Conservation (phyloP, 2,797 vertebrate species). For the Anguilla megastoma region DNA sequence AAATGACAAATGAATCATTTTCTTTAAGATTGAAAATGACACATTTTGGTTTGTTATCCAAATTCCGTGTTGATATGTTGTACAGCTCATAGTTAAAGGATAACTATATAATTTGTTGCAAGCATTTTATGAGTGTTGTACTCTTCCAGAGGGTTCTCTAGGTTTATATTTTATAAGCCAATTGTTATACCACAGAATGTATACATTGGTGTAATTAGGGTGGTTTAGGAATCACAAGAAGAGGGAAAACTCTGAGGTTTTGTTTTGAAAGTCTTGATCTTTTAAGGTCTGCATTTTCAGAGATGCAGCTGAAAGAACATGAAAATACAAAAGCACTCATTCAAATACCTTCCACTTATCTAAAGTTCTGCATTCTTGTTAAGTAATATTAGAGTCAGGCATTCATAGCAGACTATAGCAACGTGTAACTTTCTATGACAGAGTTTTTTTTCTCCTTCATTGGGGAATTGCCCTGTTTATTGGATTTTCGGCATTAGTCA, state of each 20-base stretch:
- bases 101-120: constrained; percentile 33
- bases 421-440: constrained; percentile 62
- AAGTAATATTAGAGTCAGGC: constrained; percentile 65
- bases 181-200: background rate
- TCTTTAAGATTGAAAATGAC: background rate
- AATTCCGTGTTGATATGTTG: background rate
- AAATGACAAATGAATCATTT: background rate
- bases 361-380: constrained; percentile 58
- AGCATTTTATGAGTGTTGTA: constrained; percentile 25
- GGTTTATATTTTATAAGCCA: constrained; percentile 15
- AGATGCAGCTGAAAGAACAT: constrained; percentile 34
- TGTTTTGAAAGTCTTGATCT: constrained; percentile 25
- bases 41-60: background rate
- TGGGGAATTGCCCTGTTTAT: constrained; percentile 65
- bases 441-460: constrained; percentile 59
- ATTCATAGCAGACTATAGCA: constrained; percentile 60
- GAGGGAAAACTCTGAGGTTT: background rate
- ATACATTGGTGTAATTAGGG: background rate
- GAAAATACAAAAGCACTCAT: constrained; percentile 47
- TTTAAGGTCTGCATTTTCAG: constrained; percentile 10
- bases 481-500: constrained; percentile 61
- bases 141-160: background rate
- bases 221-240: background rate
- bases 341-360: constrained; percentile 40
- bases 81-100: background rate